These are phyloP conservation scores for Caenorhabditis plicata DNA, from an alignment of 2,888 invertebrate genomes.

Conservation along the genomic window DNA sequence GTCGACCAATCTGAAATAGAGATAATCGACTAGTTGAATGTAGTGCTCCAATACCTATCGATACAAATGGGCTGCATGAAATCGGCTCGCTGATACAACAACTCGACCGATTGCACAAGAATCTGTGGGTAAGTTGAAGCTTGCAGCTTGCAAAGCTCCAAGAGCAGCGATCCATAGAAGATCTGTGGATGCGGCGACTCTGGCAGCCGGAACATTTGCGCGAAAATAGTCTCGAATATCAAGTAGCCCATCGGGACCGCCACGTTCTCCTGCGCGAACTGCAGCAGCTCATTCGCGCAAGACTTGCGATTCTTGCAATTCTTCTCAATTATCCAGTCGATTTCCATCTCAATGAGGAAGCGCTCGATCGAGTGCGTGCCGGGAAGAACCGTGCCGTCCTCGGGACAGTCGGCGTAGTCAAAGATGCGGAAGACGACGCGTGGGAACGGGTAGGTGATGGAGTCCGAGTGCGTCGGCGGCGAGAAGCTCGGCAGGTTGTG, in stretches of 20 bases:
- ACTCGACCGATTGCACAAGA: slow-evolving; percentile 94
- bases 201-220: slow-evolving; percentile 84
- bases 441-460: slow-evolving; percentile 88
- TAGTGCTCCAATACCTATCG: slow-evolving; percentile 81
- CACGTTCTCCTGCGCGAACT: slow-evolving; percentile 77
- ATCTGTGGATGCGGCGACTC: slow-evolving; percentile 74
- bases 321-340: slow-evolving; percentile 87
- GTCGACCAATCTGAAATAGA: slow-evolving; percentile 78
- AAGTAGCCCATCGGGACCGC: slow-evolving; percentile 96
- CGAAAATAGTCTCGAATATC: slow-evolving; percentile 82
- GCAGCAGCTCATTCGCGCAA: slow-evolving; percentile 87
- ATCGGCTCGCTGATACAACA: slow-evolving; percentile 90
- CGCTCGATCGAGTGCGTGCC: slow-evolving; percentile 96
- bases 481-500: slow-evolving; percentile 85
- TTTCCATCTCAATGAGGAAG: slow-evolving; percentile 94
- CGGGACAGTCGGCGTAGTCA: slow-evolving; percentile 97
- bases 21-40: slow-evolving; percentile 1
- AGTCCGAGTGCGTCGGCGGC: slow-evolving; percentile 89
- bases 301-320: slow-evolving; percentile 87
- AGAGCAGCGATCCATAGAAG: slow-evolving; percentile 75
- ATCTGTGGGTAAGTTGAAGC: slow-evolving; percentile 92
- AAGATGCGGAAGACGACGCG: slow-evolving; percentile 89
- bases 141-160: slow-evolving; percentile 93
- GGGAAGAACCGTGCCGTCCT: slow-evolving; percentile 75
- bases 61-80: slow-evolving; percentile 95